Conservation (phyloP, 1,140 invertebrate species). For the Ganaspis sp. region DNA sequence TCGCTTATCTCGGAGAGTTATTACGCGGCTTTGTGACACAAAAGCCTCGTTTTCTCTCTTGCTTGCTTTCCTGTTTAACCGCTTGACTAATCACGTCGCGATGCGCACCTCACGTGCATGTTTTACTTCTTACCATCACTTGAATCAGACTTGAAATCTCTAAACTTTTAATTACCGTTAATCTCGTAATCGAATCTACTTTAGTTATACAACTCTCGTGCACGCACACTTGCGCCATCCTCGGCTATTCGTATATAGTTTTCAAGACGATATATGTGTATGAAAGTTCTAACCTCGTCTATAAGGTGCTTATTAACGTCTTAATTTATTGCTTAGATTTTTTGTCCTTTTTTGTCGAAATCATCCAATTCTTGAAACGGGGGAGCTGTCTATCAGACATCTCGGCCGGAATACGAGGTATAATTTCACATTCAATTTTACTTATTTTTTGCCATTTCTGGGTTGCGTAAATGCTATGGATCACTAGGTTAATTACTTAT, state of each 20-base stretch:
- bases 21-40: conserved; percentile 65
- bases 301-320: conserved; percentile 19
- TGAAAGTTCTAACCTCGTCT: not conserved
- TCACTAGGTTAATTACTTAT: conserved; percentile 4
- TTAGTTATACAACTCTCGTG: conserved; percentile 11
- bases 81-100: conserved; percentile 57
- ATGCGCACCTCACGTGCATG: not conserved
- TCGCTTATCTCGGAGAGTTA: conserved; percentile 45
- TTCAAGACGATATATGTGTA: not conserved
- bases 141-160: conserved; percentile 12
- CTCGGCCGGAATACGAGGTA: not conserved
- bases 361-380: not conserved
- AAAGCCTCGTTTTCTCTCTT: conserved; percentile 70
- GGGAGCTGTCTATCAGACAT: not conserved
- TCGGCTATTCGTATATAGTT: not conserved
- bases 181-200: conserved; percentile 27
- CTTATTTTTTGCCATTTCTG: not conserved
- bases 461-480: not conserved
- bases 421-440: not conserved
- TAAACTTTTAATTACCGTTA: conserved; percentile 23
- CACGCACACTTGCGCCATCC: not conserved
- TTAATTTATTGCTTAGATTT: not conserved
- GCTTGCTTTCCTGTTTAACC: conserved; percentile 61
- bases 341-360: not conserved
- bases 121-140: conserved; percentile 2